These are phyloP conservation scores for Dusona sp. DNA, from an alignment of 2,888 invertebrate genomes.

Conservation along the genomic window DNA sequence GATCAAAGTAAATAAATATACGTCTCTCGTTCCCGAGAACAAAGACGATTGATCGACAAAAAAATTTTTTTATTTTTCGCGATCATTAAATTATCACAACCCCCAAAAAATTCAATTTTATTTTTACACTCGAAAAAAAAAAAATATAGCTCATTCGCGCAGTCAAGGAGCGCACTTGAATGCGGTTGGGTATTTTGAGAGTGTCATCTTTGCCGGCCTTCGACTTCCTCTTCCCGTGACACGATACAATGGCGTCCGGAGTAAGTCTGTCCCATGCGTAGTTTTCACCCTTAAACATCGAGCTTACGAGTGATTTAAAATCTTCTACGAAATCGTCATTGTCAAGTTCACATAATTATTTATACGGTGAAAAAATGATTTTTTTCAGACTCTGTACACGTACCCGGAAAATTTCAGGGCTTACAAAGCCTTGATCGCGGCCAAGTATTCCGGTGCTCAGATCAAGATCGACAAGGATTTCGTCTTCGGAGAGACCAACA, in stretches of 20 bases:
- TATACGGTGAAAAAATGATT: slow-evolving; percentile 70
- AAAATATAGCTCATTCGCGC: slow-evolving; percentile 48
- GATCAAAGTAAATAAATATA: slow-evolving; percentile 67
- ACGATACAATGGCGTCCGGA: slow-evolving; percentile 86
- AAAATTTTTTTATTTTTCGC: not conserved
- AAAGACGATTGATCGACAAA: slow-evolving; percentile 25
- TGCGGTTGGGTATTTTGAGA: slow-evolving; percentile 63
- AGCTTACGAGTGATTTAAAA: slow-evolving; percentile 48
- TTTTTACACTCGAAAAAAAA: slow-evolving; percentile 20
- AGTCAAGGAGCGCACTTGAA: slow-evolving; percentile 67
- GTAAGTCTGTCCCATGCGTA: slow-evolving; percentile 84
- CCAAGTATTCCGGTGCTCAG: slow-evolving; percentile 96
- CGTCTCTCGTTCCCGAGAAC: not conserved
- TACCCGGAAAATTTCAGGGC: slow-evolving; percentile 99
- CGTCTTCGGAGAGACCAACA: slow-evolving; percentile 97
- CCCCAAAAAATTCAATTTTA: not conserved
- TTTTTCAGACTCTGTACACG: slow-evolving; percentile 96
- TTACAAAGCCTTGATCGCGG: slow-evolving; percentile 98
- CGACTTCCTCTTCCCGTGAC: slow-evolving; percentile 84
- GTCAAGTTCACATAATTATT: slow-evolving; percentile 30
- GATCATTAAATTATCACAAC: not conserved
- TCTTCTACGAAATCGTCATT: slow-evolving; percentile 33
- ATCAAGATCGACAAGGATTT: slow-evolving; percentile 94
- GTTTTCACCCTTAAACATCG: slow-evolving; percentile 81
- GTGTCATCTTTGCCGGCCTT: slow-evolving; percentile 81